Evolutionary conservation across 1,140 invertebrate genomes (phyloP), one percentile per base, ranked within the genome.

Genomic region (Mycetomoellerius zeteki): DNA sequence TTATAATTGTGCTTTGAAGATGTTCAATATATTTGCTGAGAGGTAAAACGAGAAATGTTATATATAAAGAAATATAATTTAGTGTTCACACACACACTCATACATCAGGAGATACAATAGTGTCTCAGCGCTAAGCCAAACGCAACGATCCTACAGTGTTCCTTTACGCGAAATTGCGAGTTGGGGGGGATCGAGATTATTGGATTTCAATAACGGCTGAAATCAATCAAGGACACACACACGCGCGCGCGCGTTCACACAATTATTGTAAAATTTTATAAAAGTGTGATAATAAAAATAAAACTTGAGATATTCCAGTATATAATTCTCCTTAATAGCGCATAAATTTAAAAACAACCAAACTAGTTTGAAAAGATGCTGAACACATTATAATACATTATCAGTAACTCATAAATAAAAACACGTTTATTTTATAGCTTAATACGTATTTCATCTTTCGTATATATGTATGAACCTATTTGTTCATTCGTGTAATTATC

Each of bases 301-400:
- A 73, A 75, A 58, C 54, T 84, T 37, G 24, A 50, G 30, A 72
- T 50, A 24, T 60, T 27, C 43, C 14, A 75, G 2, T 16, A 14
- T 58, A 73, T 60, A 58, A 54, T 58, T 62, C 12, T 84, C 24
- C 19, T 27, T 30, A 62, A 12, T 77, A 33, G 33, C 21, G 37
- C 27, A 54, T 54, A 24, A 73, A 60, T 75, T 75, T 58, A 37
- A 73, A 73, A 73, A 37, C 2, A 21, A 21, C 7, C 47, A 19
- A 58, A n/a, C 21, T 27, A 27, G 10, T 60, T 84, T 73, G 19
- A 75, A 73, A 84, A 50, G 3, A 60, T 14, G 10, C 56, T 62
- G 33, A 82, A 82, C 37, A 85, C 73, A 85, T 82, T 84, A 81
- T 71, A 56, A 77, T 78, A 78, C 27, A 85, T 65, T 65, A 77